Conservation (phyloP, 2,888 invertebrate species). For the Mimumesa dahlbomi region DNA sequence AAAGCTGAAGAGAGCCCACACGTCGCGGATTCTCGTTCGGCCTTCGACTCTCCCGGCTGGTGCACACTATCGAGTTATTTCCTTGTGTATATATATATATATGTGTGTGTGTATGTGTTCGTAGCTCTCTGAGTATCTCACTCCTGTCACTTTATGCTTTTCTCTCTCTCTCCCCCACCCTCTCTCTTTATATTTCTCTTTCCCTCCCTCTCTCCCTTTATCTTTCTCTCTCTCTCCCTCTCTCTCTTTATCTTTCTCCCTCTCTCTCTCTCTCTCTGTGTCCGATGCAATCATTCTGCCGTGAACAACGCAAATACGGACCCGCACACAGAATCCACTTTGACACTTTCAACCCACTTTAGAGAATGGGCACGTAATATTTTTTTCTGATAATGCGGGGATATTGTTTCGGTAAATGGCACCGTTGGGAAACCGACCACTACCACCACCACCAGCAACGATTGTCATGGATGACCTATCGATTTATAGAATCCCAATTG, state of each 20-base stretch:
- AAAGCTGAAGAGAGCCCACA: conserved; percentile 58
- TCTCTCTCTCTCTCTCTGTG: neutral
- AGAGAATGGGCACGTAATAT: conserved; percentile 1
- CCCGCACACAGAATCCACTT: conserved; percentile 14
- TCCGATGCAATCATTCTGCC: conserved; percentile 23
- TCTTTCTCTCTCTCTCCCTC: no score
- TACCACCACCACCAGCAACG: no score
- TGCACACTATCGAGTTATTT: conserved; percentile 24
- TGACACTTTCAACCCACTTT: conserved; percentile 33
- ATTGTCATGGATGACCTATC: conserved; percentile 25
- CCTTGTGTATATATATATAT: neutral
- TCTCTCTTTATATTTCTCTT: no score
- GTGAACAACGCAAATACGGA: conserved; percentile 20
- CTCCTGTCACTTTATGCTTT: conserved; percentile 20
- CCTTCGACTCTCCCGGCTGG: conserved; percentile 54
- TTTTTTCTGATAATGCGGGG: conserved; percentile 8
- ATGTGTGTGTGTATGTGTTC: neutral
- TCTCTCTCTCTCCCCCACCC: neutral
- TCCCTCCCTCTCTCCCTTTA: neutral
- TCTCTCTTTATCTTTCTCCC: neutral
- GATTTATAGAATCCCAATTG: no score
- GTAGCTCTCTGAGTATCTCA: neutral
- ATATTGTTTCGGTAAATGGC: conserved; percentile 20
- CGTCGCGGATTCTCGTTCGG: conserved; percentile 57
- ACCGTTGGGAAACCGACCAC: conserved; percentile 1